Evolutionary conservation across 2,797 vertebrate species (phyloP), one percentile per base, ranked within the genome.

Genomic region (Coregonus sp.): DNA sequence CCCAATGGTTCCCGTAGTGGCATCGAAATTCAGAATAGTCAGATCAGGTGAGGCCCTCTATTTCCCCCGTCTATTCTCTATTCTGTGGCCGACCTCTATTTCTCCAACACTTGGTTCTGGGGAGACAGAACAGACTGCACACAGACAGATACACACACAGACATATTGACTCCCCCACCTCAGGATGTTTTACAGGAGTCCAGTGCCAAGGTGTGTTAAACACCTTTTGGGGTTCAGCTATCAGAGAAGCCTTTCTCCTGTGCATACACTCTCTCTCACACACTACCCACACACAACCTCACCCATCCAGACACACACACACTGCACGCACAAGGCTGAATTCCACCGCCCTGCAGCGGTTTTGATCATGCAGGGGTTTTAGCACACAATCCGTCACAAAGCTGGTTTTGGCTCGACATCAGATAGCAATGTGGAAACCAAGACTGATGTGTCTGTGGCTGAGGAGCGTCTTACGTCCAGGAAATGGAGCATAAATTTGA

Each of bases 1-100:
- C 90, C 94, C 18, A 95, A 94, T 14, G 92, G 91, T 75, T 93
- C 93, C 75, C 90, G 93, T 77, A 88, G 86, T 84, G 81, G 83
- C 69, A 83, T 85, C 6, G 94, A 95, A 76, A 91, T 86, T 89
- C 92, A 91, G 77, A 94, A 94, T 81, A 54, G 56, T 59, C 5
- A 7, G 18, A 85, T 91, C 91, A 94, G 93, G 94, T 95, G 80
- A 90, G 90, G 20, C 59, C 75, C 25, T 25, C 77, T 76, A 6
- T 74, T 5, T 9, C 25, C 73, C 67, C 67, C 54, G 5, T 59
- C 54, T 59, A 18, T n/a, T n/a, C 18, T 59, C 54, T 59, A 18
- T n/a, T n/a, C 18, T n/a, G 2, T 59, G 16, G 5, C 56, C 56
- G 0, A 2, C 56, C 52, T 18, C 16, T 54, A 56, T 56, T 56